phyloP scores from a whole-genome alignment of 2,797 vertebrate species.

The Galaxias olidus region DNA sequence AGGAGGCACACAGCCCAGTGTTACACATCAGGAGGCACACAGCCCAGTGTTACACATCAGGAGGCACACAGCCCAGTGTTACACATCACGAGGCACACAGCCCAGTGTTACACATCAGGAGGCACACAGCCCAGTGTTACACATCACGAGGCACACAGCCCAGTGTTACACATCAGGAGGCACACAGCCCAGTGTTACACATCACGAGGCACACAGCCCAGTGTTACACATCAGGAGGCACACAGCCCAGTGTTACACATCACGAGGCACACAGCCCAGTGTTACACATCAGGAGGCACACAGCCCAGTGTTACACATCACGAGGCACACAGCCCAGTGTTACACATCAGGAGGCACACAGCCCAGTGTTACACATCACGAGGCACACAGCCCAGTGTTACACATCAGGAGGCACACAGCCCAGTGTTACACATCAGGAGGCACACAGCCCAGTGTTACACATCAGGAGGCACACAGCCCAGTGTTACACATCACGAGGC shows the following conservation, averaged over 20 bases:
- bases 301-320: conserved; percentile 24
- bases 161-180: conserved; percentile 18
- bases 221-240: conserved; percentile 46
- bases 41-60: conserved; percentile 8
- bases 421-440: conserved; percentile 38
- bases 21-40: conserved; percentile 12
- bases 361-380: conserved; percentile 33
- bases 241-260: conserved; percentile 14
- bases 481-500: conserved; percentile 45
- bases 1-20: too few relatives aligned
- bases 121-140: too few relatives aligned
- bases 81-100: conserved; percentile 9
- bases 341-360: conserved; percentile 45
- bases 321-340: conserved; percentile 35
- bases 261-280: conserved; percentile 38
- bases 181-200: conserved; percentile 23
- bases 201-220: conserved; percentile 40
- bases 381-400: conserved; percentile 30
- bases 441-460: conserved; percentile 27
- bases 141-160: conserved; percentile 10
- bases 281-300: conserved; percentile 47
- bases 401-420: conserved; percentile 42
- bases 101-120: conserved; percentile 12
- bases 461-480: conserved; percentile 39
- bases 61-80: too few relatives aligned